Percentiles rank a stretch among this genome's conserved stretches.
Evolutionary conservation across 1,140 invertebrate genomes (phyloP).

Genomic region (Drosophila santomea): DNA sequence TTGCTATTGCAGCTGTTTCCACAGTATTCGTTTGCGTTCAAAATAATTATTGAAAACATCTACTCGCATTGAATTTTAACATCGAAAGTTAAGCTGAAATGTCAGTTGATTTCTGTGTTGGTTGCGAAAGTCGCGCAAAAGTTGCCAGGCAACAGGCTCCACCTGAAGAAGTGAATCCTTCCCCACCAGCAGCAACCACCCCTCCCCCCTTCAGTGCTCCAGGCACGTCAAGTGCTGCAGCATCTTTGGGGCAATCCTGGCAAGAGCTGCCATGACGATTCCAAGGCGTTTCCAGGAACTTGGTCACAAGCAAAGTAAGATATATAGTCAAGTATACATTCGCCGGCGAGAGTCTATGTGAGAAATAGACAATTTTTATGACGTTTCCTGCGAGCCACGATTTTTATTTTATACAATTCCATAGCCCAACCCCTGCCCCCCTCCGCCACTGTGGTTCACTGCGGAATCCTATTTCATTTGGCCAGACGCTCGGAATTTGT

Average conservation of each 20-base stretch:
- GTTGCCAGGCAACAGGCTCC: constrained; percentile 29
- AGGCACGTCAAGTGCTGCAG: constrained; percentile 1
- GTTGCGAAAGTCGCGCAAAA: not conserved
- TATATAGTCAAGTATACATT: constrained; percentile 22
- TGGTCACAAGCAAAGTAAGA: not conserved
- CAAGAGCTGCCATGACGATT: constrained; percentile 17
- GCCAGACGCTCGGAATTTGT: constrained; percentile 50
- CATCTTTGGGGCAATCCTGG: constrained; percentile 25
- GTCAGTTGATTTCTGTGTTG: not conserved
- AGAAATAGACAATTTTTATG: constrained; percentile 54
- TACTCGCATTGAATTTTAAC: not conserved
- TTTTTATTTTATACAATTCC: constrained; percentile 21
- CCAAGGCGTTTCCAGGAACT: constrained; percentile 13
- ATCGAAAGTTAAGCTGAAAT: not conserved
- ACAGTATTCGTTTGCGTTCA: not conserved
- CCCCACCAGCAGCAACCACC: not conserved
- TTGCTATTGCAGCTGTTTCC: too few relatives aligned
- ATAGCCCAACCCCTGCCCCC: not conserved
- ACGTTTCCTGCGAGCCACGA: constrained; percentile 37
- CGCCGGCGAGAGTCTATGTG: constrained; percentile 15
- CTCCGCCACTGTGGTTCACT: constrained; percentile 15
- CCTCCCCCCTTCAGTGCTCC: not conserved
- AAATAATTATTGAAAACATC: not conserved
- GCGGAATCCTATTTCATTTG: constrained; percentile 54
- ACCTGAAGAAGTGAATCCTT: not conserved